phyloP scores from a whole-genome alignment of 2,888 invertebrate species.

The Parnassius glacialis region DNA sequence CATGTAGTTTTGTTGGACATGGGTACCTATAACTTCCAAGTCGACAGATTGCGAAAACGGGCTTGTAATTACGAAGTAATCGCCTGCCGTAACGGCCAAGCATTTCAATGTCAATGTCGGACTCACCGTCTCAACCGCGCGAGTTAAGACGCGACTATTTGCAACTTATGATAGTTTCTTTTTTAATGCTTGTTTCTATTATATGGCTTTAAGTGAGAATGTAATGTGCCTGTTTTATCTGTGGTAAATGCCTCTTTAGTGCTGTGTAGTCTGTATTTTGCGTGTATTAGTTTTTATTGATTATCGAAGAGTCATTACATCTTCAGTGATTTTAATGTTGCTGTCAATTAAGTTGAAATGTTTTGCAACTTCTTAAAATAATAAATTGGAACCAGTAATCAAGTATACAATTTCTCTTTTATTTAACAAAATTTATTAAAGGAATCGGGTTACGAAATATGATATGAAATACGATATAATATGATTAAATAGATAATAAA shows the following conservation, averaged over 20 bases:
- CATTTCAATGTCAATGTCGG: slow-evolving; percentile 24
- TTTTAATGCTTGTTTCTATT: slow-evolving; percentile 18
- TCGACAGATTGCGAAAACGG: slow-evolving; percentile 13
- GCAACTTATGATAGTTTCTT: slow-evolving; percentile 18
- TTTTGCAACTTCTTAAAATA: too few relatives aligned
- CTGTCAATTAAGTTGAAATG: too few relatives aligned
- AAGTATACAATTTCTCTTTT: too few relatives aligned
- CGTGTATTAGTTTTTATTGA: slow-evolving; percentile 17
- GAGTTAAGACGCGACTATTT: neutral
- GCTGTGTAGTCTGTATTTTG: slow-evolving; percentile 19
- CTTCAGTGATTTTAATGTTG: too few relatives aligned
- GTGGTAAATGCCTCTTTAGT: slow-evolving; percentile 11
- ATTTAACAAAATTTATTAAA: too few relatives aligned
- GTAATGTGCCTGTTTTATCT: slow-evolving; percentile 13
- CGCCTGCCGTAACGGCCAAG: slow-evolving; percentile 7
- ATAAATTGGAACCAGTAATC: too few relatives aligned
- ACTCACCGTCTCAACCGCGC: neutral
- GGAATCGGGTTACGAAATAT: too few relatives aligned
- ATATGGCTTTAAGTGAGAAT: slow-evolving; percentile 20
- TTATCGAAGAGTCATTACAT: slow-evolving; percentile 2
- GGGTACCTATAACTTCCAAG: neutral
- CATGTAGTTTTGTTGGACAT: neutral
- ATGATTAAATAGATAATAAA: too few relatives aligned
- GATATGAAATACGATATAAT: too few relatives aligned
- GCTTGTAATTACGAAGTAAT: slow-evolving; percentile 16